Evolutionary conservation across 2,888 invertebrate genomes (phyloP).

Genomic region (Synergus japonicus): DNA sequence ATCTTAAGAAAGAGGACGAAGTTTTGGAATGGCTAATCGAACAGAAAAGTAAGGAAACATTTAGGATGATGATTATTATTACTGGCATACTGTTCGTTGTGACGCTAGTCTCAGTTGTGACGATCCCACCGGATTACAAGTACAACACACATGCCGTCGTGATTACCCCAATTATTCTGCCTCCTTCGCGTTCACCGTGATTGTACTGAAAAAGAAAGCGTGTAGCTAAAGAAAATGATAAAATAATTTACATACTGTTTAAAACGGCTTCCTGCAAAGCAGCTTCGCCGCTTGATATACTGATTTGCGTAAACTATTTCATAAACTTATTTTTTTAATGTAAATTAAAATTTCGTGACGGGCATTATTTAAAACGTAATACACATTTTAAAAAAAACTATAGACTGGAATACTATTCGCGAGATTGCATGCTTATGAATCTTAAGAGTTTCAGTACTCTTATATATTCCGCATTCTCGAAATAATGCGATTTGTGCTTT

Average conservation of each 20-base stretch:
- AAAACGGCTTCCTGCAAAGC: constrained; percentile 32
- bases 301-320: constrained; percentile 2
- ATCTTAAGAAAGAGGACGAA: constrained; percentile 96
- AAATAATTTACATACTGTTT: not conserved
- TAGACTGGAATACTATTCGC: not conserved
- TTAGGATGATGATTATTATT: constrained; percentile 77
- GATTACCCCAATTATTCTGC: constrained; percentile 71
- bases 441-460: not conserved
- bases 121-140: constrained; percentile 74
- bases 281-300: constrained; percentile 22
- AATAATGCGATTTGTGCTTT: constrained; percentile 71
- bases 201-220: constrained; percentile 38
- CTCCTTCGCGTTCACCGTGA: constrained; percentile 70
- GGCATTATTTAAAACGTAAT: not conserved
- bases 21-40: constrained; percentile 97
- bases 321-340: not conserved
- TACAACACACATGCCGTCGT: constrained; percentile 71
- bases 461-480: constrained; percentile 59
- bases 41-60: constrained; percentile 94
- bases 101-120: constrained; percentile 76
- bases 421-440: constrained; percentile 16
- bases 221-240: constrained; percentile 9
- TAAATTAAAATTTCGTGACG: not conserved
- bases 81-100: constrained; percentile 77
- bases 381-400: not conserved